Percentiles rank a stretch among this genome's conserved stretches.
Conservation (phyloP, 1,140 invertebrate species). For the Bombus huntii region DNA sequence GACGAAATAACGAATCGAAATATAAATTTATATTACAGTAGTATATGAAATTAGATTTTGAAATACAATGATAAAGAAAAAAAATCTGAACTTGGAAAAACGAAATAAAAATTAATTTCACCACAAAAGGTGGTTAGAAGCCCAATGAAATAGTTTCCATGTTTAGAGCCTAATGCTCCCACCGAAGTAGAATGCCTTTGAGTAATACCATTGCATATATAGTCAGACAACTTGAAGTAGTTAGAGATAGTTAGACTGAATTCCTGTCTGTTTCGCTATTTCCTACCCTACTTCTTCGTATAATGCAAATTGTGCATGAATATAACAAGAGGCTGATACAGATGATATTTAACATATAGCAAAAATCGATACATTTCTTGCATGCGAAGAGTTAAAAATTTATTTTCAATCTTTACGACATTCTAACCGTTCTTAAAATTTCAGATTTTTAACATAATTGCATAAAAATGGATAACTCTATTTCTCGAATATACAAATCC, state of each 20-base stretch:
- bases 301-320: not conserved
- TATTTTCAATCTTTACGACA: too few species aligned
- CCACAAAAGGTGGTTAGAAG: not conserved
- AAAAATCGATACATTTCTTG: not conserved
- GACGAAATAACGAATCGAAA: too few species aligned
- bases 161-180: not conserved
- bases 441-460: too few species aligned
- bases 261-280: constrained; percentile 13
- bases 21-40: too few species aligned
- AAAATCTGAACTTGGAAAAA: not conserved
- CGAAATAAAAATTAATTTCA: not conserved
- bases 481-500: too few species aligned
- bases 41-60: too few species aligned
- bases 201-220: constrained; percentile 18
- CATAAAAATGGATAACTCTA: too few species aligned
- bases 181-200: not conserved
- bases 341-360: not conserved
- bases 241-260: not conserved
- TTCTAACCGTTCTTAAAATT: too few species aligned
- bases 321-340: not conserved
- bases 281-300: not conserved
- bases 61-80: not conserved
- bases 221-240: constrained; percentile 17
- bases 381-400: too few species aligned
- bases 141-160: not conserved